Percentiles rank a stretch among this genome's conserved stretches.
Evolutionary conservation across 2,888 invertebrate species (phyloP).

Genomic region (Eupsilia transversa): DNA sequence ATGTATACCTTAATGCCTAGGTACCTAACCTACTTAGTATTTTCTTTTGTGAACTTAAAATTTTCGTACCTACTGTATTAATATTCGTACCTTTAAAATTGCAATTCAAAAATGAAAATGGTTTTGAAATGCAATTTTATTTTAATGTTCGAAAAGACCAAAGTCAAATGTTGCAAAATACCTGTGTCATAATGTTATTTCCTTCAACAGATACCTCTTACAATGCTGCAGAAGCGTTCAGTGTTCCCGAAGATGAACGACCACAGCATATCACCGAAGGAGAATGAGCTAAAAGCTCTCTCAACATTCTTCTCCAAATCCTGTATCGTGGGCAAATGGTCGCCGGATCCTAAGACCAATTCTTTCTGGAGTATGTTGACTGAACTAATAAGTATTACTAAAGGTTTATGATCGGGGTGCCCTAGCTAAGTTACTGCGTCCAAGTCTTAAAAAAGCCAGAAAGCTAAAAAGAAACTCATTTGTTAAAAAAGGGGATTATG

Average conservation of each 20-base stretch:
- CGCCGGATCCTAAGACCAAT: conserved; percentile 93
- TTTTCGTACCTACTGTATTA: not conserved
- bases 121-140: too few relatives aligned
- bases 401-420: too few relatives aligned
- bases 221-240: conserved; percentile 93
- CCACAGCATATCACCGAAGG: conserved; percentile 92
- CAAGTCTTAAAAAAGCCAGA: too few relatives aligned
- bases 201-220: conserved; percentile 91
- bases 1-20: not conserved
- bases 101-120: too few relatives aligned
- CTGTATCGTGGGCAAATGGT: conserved; percentile 96
- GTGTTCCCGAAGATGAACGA: conserved; percentile 93
- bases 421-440: too few relatives aligned
- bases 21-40: not conserved
- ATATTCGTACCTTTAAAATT: too few relatives aligned
- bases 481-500: too few relatives aligned
- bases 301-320: conserved; percentile 95
- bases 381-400: not conserved
- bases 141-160: not conserved
- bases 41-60: not conserved
- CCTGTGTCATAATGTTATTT: not conserved
- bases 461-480: too few relatives aligned
- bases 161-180: not conserved
- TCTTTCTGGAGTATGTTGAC: conserved; percentile 90
- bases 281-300: conserved; percentile 95